phyloP scores from a whole-genome alignment of 2,113 vertebrate genomes.

The Eurystomus gularis region DNA sequence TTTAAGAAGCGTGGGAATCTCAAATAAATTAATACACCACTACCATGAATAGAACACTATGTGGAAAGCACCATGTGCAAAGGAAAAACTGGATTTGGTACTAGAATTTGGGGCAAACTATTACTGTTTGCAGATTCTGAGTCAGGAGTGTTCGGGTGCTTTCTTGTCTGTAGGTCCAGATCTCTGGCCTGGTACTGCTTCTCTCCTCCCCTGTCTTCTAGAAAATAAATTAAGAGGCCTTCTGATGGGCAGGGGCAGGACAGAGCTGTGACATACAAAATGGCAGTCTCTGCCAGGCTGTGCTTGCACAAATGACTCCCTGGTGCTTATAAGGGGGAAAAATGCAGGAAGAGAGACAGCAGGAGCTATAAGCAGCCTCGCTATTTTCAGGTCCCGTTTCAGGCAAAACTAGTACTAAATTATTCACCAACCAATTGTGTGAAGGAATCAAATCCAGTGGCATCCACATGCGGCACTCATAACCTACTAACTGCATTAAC shows the following conservation, averaged over 20 bases:
- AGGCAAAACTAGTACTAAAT: slow-evolving; percentile 40
- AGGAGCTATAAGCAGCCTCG: not conserved
- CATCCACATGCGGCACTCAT: not conserved
- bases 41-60: not conserved
- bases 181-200: not conserved
- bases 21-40: not conserved
- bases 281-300: not conserved
- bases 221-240: slow-evolving; percentile 6
- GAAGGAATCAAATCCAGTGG: slow-evolving; percentile 34
- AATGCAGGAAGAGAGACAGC: not conserved
- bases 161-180: not conserved
- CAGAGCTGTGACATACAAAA: not conserved
- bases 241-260: not conserved
- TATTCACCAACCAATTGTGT: slow-evolving; percentile 48
- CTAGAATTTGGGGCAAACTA: not conserved
- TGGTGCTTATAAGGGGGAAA: not conserved
- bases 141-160: not conserved
- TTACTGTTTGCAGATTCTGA: not conserved
- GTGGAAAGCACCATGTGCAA: accelerated
- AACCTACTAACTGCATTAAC: slow-evolving; percentile 55
- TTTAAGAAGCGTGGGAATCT: not conserved
- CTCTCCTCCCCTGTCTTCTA: not conserved
- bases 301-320: not conserved
- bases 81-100: not conserved
- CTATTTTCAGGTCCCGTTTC: not conserved